A percentile compares a stretch with the other conserved stretches of the same genome.
These are phyloP conservation scores for Caenorhabditis briggsae DNA, from an alignment of 1,140 invertebrate genomes.

Conservation along the genomic window DNA sequence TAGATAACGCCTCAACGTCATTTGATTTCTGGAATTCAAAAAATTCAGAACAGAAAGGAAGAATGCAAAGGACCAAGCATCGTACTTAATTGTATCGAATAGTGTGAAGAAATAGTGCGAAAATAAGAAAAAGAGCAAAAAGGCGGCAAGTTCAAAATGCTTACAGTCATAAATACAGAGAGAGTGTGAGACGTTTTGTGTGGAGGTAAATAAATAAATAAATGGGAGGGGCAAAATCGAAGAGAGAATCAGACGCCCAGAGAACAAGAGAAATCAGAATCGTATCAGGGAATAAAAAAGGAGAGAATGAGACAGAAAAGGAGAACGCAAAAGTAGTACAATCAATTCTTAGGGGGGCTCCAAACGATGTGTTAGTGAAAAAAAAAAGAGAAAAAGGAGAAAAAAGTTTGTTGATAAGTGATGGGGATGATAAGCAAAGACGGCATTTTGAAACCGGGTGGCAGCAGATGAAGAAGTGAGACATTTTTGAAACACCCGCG, in stretches of 20 bases:
- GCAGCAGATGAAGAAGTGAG: constrained; percentile 13
- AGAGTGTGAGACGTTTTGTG: not conserved
- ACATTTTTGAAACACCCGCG: constrained; percentile 41
- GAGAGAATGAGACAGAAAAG: not conserved
- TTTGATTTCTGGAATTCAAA: not conserved
- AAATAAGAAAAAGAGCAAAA: not conserved
- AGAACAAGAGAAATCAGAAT: not conserved
- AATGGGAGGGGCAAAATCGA: constrained; percentile 33
- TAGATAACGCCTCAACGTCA: too few relatives aligned
- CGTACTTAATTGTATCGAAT: not conserved
- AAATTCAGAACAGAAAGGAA: not conserved
- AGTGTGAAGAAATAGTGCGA: not conserved
- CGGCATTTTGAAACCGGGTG: constrained; percentile 46
- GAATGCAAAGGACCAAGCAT: not conserved
- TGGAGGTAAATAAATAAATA: constrained; percentile 45
- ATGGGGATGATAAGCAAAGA: constrained; percentile 21
- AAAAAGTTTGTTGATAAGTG: constrained; percentile 46
- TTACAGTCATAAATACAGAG: constrained; percentile 44
- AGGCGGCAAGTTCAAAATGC: constrained; percentile 54
- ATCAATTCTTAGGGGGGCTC: constrained; percentile 11
- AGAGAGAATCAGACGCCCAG: not conserved
- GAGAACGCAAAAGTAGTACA: constrained; percentile 12
- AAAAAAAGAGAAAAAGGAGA: not conserved
- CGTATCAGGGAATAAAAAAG: not conserved
- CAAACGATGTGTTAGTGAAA: not conserved